phyloP scores from a whole-genome alignment of 2,113 vertebrate species.

The Tamias sibiricus region DNA sequence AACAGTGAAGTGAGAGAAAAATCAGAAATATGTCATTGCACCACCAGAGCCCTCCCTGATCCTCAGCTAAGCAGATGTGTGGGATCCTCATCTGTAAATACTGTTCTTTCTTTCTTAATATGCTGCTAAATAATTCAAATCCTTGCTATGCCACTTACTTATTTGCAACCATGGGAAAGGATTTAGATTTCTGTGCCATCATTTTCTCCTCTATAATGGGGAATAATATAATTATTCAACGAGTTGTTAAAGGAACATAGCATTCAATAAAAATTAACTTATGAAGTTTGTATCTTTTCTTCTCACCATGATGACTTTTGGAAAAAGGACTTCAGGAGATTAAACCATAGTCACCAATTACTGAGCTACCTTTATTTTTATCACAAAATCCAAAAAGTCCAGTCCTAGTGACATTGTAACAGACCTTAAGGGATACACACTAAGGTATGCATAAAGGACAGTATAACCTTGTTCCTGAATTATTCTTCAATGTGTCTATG shows the following conservation, averaged over 20 bases:
- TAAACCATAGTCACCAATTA: not conserved
- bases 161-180: not conserved
- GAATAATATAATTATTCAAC: not conserved
- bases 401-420: constrained; percentile 30
- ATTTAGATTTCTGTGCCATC: not conserved
- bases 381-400: not conserved
- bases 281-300: not conserved
- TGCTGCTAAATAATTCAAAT: not conserved
- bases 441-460: not conserved
- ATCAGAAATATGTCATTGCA: not conserved
- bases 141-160: not conserved
- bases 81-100: not conserved
- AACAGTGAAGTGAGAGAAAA: not conserved
- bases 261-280: not conserved
- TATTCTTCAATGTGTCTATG: not conserved
- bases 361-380: not conserved
- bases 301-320: not conserved
- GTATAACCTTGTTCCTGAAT: not conserved
- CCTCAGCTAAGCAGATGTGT: not conserved
- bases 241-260: not conserved
- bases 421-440: not conserved
- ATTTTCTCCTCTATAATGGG: not conserved
- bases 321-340: constrained; percentile 22
- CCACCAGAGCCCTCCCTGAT: not conserved
- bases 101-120: not conserved